Conservation (phyloP, 2,888 invertebrate species). For the Sinotaia quadrata region DNA sequence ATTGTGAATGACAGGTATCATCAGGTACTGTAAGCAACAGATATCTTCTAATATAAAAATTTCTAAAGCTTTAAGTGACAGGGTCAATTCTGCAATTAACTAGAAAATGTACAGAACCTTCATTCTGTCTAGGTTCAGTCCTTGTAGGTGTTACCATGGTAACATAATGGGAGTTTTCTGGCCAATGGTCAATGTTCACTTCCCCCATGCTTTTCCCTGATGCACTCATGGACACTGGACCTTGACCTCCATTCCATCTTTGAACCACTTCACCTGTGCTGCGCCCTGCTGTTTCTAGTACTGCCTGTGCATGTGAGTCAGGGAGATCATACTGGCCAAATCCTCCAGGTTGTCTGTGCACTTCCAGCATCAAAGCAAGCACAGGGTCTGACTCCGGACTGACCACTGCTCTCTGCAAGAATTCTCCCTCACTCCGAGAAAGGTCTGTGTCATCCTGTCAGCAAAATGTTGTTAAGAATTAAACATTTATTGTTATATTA, state of each 20-base stretch:
- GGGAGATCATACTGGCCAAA: conserved; percentile 18
- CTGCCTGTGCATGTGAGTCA: background rate
- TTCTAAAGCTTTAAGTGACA: too few species aligned
- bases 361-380: conserved; percentile 49
- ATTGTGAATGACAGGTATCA: too few species aligned
- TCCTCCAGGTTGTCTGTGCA: conserved; percentile 48
- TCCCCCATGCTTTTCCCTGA: conserved; percentile 42
- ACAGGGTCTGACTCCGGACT: conserved; percentile 60
- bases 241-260: background rate
- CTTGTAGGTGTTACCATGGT: conserved; percentile 18
- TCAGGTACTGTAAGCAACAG: too few species aligned
- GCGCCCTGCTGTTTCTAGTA: background rate
- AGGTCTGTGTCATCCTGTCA: conserved; percentile 45
- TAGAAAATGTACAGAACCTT: too few species aligned
- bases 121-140: background rate
- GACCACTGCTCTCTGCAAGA: conserved; percentile 47
- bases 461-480: too few species aligned
- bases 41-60: too few species aligned
- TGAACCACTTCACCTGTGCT: conserved; percentile 21
- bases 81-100: too few species aligned
- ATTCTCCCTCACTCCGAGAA: conserved; percentile 63
- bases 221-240: background rate
- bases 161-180: conserved; percentile 7
- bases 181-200: conserved; percentile 40
- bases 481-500: too few species aligned